Conservation (phyloP, 2,888 invertebrate genomes). For the Cerceris rybyensis region DNA sequence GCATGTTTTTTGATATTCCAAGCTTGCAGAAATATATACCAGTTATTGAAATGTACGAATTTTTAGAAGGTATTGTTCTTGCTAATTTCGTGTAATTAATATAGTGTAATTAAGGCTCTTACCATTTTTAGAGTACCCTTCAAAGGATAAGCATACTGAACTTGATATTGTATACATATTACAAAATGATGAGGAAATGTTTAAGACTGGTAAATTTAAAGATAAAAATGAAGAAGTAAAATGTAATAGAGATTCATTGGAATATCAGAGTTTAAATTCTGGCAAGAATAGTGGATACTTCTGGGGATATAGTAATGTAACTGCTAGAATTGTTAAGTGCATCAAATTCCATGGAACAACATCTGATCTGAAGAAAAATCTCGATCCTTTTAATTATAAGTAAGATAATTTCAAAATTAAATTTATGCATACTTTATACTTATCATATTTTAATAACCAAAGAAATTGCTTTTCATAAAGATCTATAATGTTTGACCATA, state of each 20-base stretch:
- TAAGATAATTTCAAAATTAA: slow-evolving; percentile 65
- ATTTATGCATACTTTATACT: slow-evolving; percentile 51
- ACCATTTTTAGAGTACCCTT: slow-evolving; percentile 81
- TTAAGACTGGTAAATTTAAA: slow-evolving; percentile 90
- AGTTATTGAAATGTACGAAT: slow-evolving; percentile 93
- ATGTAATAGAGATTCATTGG: slow-evolving; percentile 78
- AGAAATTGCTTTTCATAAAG: slow-evolving; percentile 74
- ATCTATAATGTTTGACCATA: slow-evolving; percentile 88
- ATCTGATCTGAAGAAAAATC: slow-evolving; percentile 85
- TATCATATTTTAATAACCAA: slow-evolving; percentile 63
- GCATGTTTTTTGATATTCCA: slow-evolving; percentile 91
- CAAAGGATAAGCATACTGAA: slow-evolving; percentile 79
- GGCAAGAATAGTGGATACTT: slow-evolving; percentile 83
- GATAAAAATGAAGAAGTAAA: slow-evolving; percentile 89
- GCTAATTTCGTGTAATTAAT: neutral
- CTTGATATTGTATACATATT: slow-evolving; percentile 92
- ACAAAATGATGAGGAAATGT: slow-evolving; percentile 93
- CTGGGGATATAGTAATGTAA: slow-evolving; percentile 89
- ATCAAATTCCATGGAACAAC: slow-evolving; percentile 92
- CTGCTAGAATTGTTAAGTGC: slow-evolving; percentile 87
- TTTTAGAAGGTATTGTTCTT: slow-evolving; percentile 84
- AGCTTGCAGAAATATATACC: slow-evolving; percentile 91
- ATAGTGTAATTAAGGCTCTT: neutral
- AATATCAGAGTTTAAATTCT: slow-evolving; percentile 77
- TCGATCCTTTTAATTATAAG: slow-evolving; percentile 83